phyloP scores from a whole-genome alignment of 2,888 invertebrate species.

The Drosophila leonis region DNA sequence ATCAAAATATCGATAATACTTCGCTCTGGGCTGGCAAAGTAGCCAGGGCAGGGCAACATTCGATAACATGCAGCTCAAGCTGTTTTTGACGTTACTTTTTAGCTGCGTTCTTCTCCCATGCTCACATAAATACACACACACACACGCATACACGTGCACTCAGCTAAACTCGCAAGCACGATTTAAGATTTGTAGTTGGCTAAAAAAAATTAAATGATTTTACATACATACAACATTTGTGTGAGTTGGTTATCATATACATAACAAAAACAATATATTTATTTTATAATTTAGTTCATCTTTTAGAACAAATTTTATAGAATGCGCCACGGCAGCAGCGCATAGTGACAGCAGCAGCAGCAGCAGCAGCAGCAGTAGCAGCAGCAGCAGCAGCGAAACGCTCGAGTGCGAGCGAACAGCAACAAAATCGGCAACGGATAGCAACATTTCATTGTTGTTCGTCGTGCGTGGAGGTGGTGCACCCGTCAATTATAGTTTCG shows the following conservation, averaged over 20 bases:
- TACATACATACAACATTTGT: constrained; percentile 57
- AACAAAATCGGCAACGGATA: constrained; percentile 50
- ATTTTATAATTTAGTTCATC: constrained; percentile 31
- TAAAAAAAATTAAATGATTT: constrained; percentile 58
- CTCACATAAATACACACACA: constrained; percentile 44
- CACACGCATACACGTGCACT: constrained; percentile 55
- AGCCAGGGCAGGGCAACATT: constrained; percentile 5
- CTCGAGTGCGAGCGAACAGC: constrained; percentile 48
- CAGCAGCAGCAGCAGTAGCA: constrained; percentile 44
- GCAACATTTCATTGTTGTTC: constrained; percentile 64
- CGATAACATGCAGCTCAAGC: constrained; percentile 45
- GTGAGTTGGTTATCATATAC: constrained; percentile 65
- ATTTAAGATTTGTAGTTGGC: constrained; percentile 46
- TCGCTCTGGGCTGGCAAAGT: neutral
- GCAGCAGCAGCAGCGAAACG: constrained; percentile 39
- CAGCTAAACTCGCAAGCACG: constrained; percentile 34
- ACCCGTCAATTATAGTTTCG: constrained; percentile 73
- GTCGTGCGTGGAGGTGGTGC: constrained; percentile 75
- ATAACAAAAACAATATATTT: constrained; percentile 11
- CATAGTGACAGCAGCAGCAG: constrained; percentile 44
- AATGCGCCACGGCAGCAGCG: constrained; percentile 58
- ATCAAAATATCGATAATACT: neutral
- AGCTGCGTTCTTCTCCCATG: constrained; percentile 40
- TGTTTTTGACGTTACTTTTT: constrained; percentile 63
- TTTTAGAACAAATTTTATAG: constrained; percentile 44